These are phyloP conservation scores for Halocynthia aurantium DNA, from an alignment of 23 tunicate species.

Conservation along the genomic window DNA sequence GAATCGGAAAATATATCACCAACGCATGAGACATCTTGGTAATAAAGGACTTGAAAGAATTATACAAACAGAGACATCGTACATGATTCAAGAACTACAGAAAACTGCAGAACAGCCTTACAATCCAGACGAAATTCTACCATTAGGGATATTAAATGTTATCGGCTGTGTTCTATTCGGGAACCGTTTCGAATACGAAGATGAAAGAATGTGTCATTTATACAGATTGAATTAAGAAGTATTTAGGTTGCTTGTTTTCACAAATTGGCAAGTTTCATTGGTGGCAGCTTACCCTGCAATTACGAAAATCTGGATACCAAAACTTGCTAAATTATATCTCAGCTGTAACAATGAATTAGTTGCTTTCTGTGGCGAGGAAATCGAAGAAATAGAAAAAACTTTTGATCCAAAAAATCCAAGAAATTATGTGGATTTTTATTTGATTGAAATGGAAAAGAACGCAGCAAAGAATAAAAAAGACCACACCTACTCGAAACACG, in stretches of 20 bases:
- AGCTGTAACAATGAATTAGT: not conserved
- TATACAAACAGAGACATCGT: no score
- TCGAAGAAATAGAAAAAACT: not conserved
- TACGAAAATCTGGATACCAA: not conserved
- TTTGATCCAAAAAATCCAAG: not conserved
- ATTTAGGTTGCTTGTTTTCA: not conserved
- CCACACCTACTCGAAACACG: not conserved
- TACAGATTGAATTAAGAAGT: constrained; percentile 1
- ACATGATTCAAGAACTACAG: no score
- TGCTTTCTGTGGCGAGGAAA: not conserved
- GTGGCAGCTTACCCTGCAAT: constrained; percentile 4
- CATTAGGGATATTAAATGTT: constrained; percentile 9
- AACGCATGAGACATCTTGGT: no score
- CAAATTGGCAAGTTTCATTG: not conserved
- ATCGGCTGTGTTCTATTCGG: not conserved
- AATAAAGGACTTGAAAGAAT: not conserved
- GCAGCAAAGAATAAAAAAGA: not conserved
- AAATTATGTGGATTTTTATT: not conserved
- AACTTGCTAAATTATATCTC: not conserved
- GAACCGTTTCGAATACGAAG: not conserved
- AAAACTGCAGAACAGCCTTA: no score
- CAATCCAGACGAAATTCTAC: no score
- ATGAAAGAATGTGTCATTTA: not conserved
- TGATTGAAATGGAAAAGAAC: not conserved
- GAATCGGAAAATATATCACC: no score